These are phyloP conservation scores for Tetrao urogallus DNA, from an alignment of 2,113 vertebrate species.

Conservation along the genomic window DNA sequence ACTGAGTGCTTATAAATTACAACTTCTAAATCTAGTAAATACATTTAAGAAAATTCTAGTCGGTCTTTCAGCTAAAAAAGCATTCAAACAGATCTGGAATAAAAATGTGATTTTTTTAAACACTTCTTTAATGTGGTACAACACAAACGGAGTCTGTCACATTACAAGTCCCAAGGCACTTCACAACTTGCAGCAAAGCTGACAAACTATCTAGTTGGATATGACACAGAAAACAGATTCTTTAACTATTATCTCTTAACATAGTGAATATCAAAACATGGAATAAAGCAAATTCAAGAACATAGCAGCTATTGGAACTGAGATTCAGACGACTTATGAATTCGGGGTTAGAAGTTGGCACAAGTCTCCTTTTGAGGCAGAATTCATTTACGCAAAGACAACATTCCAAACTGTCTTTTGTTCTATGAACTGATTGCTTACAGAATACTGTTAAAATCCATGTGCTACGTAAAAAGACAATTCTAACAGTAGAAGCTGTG, in stretches of 20 bases:
- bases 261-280: neutral
- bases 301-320: neutral
- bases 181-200: slow-evolving; percentile 34
- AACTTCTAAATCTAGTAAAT: slow-evolving; percentile 27
- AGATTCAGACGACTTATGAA: neutral
- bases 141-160: slow-evolving; percentile 49
- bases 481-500: neutral
- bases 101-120: neutral
- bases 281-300: neutral
- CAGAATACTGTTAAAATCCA: neutral
- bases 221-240: slow-evolving; percentile 31
- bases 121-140: slow-evolving; percentile 29
- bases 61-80: slow-evolving; percentile 28
- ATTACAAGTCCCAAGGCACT: slow-evolving; percentile 15
- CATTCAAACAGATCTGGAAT: slow-evolving; percentile 8
- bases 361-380: neutral
- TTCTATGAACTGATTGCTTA: neutral
- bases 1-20: neutral
- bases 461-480: neutral
- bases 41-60: slow-evolving; percentile 24
- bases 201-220: slow-evolving; percentile 11
- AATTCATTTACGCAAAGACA: neutral
- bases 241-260: neutral
- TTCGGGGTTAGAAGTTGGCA: neutral
- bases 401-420: neutral